Evolutionary conservation across 2,888 invertebrate genomes (phyloP).

Genomic region (Phytoseiulus persimilis): DNA sequence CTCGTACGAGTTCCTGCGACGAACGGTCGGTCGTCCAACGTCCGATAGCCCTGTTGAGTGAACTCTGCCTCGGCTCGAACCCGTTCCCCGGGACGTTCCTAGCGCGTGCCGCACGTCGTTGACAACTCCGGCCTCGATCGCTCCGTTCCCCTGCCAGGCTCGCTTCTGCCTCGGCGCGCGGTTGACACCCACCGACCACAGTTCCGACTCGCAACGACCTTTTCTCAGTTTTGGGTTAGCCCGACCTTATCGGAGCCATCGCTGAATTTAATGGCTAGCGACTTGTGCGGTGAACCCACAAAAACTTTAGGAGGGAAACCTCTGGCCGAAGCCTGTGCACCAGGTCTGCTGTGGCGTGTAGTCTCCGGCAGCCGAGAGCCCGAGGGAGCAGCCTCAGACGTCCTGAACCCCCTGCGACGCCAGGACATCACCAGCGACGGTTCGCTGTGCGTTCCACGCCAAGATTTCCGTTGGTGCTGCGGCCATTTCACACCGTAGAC

Average conservation of each 20-base stretch:
- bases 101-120: background rate
- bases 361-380: background rate
- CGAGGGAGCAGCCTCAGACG: background rate
- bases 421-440: background rate
- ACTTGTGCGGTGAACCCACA: slow-evolving; percentile 30
- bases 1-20: background rate
- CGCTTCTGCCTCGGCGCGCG: background rate
- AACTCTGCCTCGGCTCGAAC: background rate
- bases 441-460: background rate
- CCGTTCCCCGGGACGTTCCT: background rate
- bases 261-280: slow-evolving; percentile 37
- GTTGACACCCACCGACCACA: background rate
- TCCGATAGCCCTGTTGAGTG: too few species aligned
- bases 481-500: slow-evolving; percentile 33
- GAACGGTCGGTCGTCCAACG: background rate
- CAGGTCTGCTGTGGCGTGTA: background rate
- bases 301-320: slow-evolving; percentile 26
- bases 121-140: background rate
- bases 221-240: background rate
- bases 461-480: slow-evolving; percentile 23
- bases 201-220: background rate
- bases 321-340: background rate
- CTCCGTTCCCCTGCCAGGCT: background rate
- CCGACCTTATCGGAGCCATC: slow-evolving; percentile 31
- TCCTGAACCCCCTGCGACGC: background rate